Conservation (phyloP, 2,888 invertebrate genomes). For the Spilosoma lubricipeda region DNA sequence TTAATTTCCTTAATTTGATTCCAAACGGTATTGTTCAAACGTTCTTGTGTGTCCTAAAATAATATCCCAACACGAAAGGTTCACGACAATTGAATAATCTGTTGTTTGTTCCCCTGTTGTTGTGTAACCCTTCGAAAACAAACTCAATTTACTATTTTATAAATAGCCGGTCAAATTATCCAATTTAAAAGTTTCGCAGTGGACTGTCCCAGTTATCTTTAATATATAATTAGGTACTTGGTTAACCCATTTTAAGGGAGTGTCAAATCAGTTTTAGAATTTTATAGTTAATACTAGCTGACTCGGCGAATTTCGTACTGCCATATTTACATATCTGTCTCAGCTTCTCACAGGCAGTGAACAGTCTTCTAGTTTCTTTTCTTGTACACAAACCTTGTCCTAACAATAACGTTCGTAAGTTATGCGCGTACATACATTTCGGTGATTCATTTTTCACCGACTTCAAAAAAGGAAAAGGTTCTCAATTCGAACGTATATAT, state of each 20-base stretch:
- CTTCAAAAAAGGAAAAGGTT: too few relatives aligned
- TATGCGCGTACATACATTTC: too few relatives aligned
- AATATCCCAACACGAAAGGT: constrained; percentile 12
- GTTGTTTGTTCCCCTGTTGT: too few relatives aligned
- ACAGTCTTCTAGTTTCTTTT: too few relatives aligned
- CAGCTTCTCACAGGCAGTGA: too few relatives aligned
- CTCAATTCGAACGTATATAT: too few relatives aligned
- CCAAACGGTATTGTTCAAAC: constrained; percentile 2
- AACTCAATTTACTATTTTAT: constrained; percentile 8
- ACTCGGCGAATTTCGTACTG: too few relatives aligned
- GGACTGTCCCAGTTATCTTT: background rate
- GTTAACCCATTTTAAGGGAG: background rate
- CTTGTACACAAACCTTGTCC: too few relatives aligned
- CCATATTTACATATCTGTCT: too few relatives aligned
- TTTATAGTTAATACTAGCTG: background rate
- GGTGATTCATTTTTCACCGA: too few relatives aligned
- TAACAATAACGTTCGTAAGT: too few relatives aligned
- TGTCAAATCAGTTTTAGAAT: background rate
- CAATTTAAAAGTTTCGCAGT: constrained; percentile 7
- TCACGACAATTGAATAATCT: constrained; percentile 15
- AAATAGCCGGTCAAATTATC: constrained; percentile 2
- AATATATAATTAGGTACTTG: background rate
- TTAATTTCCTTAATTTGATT: background rate
- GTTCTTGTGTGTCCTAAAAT: constrained; percentile 1
- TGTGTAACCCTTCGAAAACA: constrained; percentile 4